phyloP scores from a whole-genome alignment of 1,140 invertebrate genomes.

The Elymnias hypermnestra region DNA sequence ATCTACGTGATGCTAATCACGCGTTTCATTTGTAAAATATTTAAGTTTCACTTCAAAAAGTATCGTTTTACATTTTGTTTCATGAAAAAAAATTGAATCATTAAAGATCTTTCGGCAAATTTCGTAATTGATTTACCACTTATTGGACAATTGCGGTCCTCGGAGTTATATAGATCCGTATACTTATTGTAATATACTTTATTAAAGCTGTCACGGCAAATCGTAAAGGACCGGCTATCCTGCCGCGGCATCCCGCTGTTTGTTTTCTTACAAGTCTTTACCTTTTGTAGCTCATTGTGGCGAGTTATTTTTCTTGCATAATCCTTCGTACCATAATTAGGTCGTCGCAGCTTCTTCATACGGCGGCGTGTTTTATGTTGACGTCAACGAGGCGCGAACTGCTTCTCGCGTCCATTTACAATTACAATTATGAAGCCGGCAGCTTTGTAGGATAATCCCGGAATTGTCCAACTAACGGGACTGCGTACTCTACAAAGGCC shows the following conservation, averaged over 20 bases:
- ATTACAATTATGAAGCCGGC: conserved; percentile 44
- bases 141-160: no score
- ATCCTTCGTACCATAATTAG: conserved; percentile 52
- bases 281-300: conserved; percentile 39
- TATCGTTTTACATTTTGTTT: no score
- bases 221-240: conserved; percentile 15
- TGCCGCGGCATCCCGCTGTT: conserved; percentile 46
- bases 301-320: conserved; percentile 50
- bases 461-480: conserved; percentile 63
- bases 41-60: no score
- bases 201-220: conserved; percentile 9
- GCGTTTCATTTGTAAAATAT: no score
- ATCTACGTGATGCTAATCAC: no score
- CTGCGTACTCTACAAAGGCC: conserved; percentile 41
- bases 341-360: conserved; percentile 41
- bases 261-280: conserved; percentile 44
- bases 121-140: no score
- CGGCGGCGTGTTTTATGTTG: conserved; percentile 45
- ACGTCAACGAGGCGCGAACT: conserved; percentile 67
- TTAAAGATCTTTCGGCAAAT: no score
- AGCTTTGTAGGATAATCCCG: conserved; percentile 66
- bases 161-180: no score
- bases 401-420: conserved; percentile 55
- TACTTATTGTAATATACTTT: conserved; percentile 6
- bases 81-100: no score